Conservation (phyloP, 2,888 invertebrate genomes). For the Meteorus cinctellus region DNA sequence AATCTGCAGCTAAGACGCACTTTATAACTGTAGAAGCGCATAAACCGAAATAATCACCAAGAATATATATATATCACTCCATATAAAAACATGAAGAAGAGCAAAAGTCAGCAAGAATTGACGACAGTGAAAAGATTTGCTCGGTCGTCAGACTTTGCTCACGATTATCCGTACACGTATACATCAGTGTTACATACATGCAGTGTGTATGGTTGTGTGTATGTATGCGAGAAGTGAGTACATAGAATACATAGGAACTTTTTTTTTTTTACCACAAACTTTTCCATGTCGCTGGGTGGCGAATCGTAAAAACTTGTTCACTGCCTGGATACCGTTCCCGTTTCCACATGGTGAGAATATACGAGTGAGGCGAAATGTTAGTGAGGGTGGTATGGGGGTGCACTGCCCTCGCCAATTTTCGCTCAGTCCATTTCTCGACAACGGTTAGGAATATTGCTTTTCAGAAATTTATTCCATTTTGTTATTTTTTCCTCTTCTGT, state of each 20-base stretch:
- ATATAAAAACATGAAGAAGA: not conserved
- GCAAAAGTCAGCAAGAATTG: not conserved
- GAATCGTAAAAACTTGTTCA: constrained; percentile 32
- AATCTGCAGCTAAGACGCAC: too few species aligned
- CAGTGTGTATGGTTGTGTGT: not conserved
- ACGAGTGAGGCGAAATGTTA: not conserved
- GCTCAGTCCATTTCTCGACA: constrained; percentile 11
- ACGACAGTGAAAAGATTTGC: not conserved
- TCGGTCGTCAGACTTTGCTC: not conserved
- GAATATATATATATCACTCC: not conserved
- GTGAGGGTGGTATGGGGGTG: not conserved
- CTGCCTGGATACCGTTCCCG: not conserved
- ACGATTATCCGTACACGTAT: not conserved
- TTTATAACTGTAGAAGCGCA: too few species aligned
- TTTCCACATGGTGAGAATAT: not conserved
- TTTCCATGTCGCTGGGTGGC: constrained; percentile 28
- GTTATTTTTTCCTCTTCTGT: not conserved
- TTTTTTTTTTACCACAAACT: constrained; percentile 21
- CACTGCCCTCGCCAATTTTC: constrained; percentile 24
- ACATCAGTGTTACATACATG: not conserved
- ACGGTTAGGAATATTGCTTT: constrained; percentile 17
- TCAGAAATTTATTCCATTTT: not conserved
- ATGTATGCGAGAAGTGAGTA: not conserved
- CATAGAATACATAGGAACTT: not conserved
- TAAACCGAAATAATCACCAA: not conserved